Base-by-base conservation (phyloP, 92 coral and sea anemone species). In the Bergia sp. region DNA sequence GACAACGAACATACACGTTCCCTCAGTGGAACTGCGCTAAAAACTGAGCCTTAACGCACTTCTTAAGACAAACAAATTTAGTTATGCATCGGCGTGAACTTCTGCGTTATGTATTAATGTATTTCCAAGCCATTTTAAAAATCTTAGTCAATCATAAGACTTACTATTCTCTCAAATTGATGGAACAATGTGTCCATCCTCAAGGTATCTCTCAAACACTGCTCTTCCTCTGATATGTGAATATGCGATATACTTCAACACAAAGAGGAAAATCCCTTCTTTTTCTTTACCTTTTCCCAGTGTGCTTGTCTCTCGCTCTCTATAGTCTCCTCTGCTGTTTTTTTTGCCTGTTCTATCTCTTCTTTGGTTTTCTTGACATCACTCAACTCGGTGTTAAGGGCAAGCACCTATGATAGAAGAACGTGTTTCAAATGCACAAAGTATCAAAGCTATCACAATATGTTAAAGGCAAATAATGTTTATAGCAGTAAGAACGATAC, bases 281-380 rank as follows among this genome's bases (percentile, higher is more conserved):
- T 18, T 61, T 18, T 84, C 36, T 47, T 18, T 45, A 94, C 98
- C 98, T 90, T 86, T 80, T 93, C 90, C n/a, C 80, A 74, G 8
- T 89, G 89, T 50, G 88, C 96, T 3, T 82, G 85, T 78, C 91
- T 88, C 71, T 91, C 92, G 57, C 88, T 90, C 79, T 95, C 94
- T 9, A 92, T 90, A 7, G 92, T 90, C 39, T 95, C 94, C 67
- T 95, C 96, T 3, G 93, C 94, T 12, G 73, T 66, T 65, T 77
- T 86, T 73, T 88, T 94, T 20, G 96, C 94, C 38, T 73, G 86
- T 77, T 95, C 96, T 75, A 85, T 80, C 18, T 91, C 91, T 41
- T 91, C 77, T 53, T 86, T 91, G 82, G 79, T 66, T 67, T 87
- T 80, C 73, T 79, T 85, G 76, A 94, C 61, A 66, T 82, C 91